A percentile compares a stretch with the other conserved stretches of the same genome.
These are phyloP conservation scores for Ptilodon capucinus DNA, from an alignment of 2,888 invertebrate genomes.

Conservation along the genomic window DNA sequence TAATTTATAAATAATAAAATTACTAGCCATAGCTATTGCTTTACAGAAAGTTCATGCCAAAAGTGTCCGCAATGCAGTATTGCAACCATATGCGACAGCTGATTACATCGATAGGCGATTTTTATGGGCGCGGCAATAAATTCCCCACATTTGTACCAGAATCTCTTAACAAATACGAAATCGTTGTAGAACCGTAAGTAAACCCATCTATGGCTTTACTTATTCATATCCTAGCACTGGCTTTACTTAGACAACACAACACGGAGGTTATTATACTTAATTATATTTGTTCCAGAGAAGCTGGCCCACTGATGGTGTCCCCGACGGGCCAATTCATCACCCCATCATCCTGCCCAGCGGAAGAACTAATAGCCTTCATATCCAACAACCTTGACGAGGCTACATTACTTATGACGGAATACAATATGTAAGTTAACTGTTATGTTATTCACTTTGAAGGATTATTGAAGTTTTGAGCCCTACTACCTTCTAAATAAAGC, in stretches of 20 bases:
- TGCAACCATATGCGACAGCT: slow-evolving; percentile 92
- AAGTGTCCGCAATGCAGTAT: slow-evolving; percentile 93
- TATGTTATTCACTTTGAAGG: slow-evolving; percentile 1
- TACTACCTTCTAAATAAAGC: too few species aligned
- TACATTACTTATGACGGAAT: slow-evolving; percentile 86
- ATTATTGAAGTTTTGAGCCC: neutral
- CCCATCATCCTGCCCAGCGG: slow-evolving; percentile 95
- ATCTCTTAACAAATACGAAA: slow-evolving; percentile 88
- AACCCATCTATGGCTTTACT: neutral
- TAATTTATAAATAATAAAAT: neutral
- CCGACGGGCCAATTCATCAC: slow-evolving; percentile 97
- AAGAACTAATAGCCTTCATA: slow-evolving; percentile 92
- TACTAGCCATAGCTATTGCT: slow-evolving; percentile 33
- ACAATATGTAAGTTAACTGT: slow-evolving; percentile 86
- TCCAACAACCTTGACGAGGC: slow-evolving; percentile 90
- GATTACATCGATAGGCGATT: slow-evolving; percentile 92
- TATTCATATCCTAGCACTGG: too few species aligned
- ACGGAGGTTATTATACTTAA: too few species aligned
- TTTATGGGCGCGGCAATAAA: slow-evolving; percentile 74
- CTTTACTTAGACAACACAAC: too few species aligned
- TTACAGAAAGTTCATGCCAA: slow-evolving; percentile 94
- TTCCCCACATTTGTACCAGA: slow-evolving; percentile 89
- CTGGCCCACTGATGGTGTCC: slow-evolving; percentile 96
- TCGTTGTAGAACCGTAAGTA: slow-evolving; percentile 94
- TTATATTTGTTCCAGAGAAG: slow-evolving; percentile 85